These are phyloP conservation scores for Channa striata DNA, from an alignment of 2,797 vertebrate genomes.

Conservation along the genomic window DNA sequence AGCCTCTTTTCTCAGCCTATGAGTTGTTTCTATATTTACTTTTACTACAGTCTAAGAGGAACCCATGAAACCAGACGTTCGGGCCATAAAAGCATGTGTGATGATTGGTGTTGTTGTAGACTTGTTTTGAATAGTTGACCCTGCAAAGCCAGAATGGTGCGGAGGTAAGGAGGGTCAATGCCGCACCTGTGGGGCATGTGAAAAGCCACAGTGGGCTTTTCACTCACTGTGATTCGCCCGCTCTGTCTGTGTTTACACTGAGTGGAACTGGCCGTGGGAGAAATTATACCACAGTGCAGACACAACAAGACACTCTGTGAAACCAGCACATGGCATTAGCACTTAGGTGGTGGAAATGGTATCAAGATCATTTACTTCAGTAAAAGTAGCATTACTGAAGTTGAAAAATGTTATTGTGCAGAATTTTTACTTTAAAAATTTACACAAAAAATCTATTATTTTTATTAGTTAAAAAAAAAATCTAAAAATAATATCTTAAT, in stretches of 20 bases:
- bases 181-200: conserved; percentile 51
- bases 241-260: conserved; percentile 73
- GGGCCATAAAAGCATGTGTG: conserved; percentile 57
- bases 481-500: no score
- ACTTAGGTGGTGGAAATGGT: not conserved
- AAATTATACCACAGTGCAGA: conserved; percentile 56
- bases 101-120: conserved; percentile 35
- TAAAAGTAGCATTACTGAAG: not conserved
- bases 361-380: conserved; percentile 16
- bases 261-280: conserved; percentile 34
- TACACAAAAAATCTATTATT: no score
- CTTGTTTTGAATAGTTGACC: conserved; percentile 62
- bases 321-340: conserved; percentile 26
- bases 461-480: no score
- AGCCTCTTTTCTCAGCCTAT: conserved; percentile 39
- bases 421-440: no score
- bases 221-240: conserved; percentile 57
- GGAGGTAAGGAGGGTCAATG: conserved; percentile 20
- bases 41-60: conserved; percentile 67
- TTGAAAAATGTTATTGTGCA: not conserved
- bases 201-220: conserved; percentile 42
- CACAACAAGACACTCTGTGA: conserved; percentile 56
- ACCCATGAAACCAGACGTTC: conserved; percentile 53
- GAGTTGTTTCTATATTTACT: conserved; percentile 68
- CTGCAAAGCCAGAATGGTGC: conserved; percentile 2